A percentile compares a stretch with the other conserved stretches of the same genome.
phyloP scores from a whole-genome alignment of 2,113 vertebrate species.

The Scomber colias region DNA sequence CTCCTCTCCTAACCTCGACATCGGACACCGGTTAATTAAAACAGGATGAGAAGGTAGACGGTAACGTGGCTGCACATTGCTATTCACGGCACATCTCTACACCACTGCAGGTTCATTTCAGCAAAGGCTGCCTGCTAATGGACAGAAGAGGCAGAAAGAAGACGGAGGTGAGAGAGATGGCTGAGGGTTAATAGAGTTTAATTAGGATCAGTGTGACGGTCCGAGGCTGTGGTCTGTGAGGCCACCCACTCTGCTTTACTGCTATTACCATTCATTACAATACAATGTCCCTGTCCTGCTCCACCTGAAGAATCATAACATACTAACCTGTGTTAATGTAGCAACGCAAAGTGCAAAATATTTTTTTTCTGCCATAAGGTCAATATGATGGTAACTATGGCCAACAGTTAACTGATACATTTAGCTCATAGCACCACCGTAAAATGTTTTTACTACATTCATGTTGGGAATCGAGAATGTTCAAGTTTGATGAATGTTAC shows the following conservation, averaged over 20 bases:
- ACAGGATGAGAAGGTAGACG: conserved; percentile 46
- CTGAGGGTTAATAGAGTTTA: conserved; percentile 70
- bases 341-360: no score
- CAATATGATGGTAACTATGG: no score
- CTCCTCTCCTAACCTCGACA: conserved; percentile 64
- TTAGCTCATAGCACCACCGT: no score
- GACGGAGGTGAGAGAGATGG: conserved; percentile 22
- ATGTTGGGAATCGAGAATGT: no score
- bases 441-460: no score
- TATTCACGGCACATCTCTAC: conserved; percentile 46
- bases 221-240: conserved; percentile 19
- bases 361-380: no score
- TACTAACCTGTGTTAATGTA: not conserved
- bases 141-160: conserved; percentile 12
- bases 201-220: conserved; percentile 52
- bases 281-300: not conserved
- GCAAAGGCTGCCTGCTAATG: conserved; percentile 48
- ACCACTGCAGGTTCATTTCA: not conserved
- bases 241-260: conserved; percentile 16
- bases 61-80: conserved; percentile 24
- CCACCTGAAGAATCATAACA: not conserved
- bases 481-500: no score
- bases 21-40: conserved; percentile 75
- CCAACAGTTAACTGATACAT: no score
- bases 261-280: conserved; percentile 29